phyloP scores from a whole-genome alignment of 30 jellyfish, hydroid and myxozoan species.

The Pseudorhiza aurosa region DNA sequence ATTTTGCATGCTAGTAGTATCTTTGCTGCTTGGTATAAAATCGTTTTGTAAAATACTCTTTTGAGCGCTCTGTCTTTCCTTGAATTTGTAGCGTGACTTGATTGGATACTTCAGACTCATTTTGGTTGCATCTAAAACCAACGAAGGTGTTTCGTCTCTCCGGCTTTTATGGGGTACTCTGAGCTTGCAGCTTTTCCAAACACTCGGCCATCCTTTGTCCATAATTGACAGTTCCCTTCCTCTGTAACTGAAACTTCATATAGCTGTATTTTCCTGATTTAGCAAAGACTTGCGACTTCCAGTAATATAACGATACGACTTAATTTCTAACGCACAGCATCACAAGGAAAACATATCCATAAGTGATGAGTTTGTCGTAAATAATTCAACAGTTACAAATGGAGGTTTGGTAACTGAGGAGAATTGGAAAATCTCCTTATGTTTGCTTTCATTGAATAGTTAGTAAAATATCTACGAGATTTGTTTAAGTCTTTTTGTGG shows the following conservation, averaged over 20 bases:
- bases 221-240: neutral
- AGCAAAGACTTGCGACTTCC: neutral
- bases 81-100: neutral
- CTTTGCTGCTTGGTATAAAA: neutral
- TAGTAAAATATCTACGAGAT: neutral
- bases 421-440: neutral
- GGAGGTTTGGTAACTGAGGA: neutral
- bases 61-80: neutral
- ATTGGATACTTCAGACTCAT: neutral
- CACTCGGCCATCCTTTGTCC: conserved; percentile 14
- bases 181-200: conserved; percentile 2
- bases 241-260: neutral
- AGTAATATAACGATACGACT: neutral
- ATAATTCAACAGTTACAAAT: neutral
- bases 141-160: neutral
- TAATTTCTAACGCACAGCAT: neutral
- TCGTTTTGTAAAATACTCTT: neutral
- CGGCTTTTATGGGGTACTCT: neutral
- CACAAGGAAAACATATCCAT: conserved; percentile 8
- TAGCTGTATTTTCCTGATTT: neutral
- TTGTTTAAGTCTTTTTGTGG: conserved; percentile 5
- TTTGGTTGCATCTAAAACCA: neutral
- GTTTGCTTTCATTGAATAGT: neutral
- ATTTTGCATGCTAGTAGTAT: neutral
- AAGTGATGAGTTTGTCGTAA: neutral